phyloP scores from a whole-genome alignment of 1,140 invertebrate genomes.

The Trichonephila clavata region DNA sequence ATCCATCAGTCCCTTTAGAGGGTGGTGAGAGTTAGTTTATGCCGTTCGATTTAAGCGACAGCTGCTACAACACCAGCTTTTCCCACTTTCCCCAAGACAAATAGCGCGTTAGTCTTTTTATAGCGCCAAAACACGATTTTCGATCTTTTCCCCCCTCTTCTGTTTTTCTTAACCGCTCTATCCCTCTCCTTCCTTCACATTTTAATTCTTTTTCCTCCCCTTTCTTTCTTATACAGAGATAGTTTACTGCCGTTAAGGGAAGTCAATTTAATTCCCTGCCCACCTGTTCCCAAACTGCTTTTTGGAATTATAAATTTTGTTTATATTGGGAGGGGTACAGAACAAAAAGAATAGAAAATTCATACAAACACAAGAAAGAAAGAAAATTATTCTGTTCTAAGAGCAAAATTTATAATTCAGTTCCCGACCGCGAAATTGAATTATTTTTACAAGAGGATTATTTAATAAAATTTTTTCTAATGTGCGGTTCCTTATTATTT shows the following conservation, averaged over 20 bases:
- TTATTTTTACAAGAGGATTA: slow-evolving; percentile 24
- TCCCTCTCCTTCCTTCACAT: background rate
- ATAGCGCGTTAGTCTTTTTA: slow-evolving; percentile 45
- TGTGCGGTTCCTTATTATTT: background rate
- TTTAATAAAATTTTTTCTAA: background rate
- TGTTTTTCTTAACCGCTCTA: background rate
- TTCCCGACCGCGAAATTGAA: background rate
- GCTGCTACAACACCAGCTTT: background rate
- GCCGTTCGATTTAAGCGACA: slow-evolving; percentile 30
- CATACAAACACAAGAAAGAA: background rate
- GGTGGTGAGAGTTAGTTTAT: background rate
- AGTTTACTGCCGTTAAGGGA: slow-evolving; percentile 17
- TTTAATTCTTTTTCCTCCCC: background rate
- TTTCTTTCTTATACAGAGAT: background rate
- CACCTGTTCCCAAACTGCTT: slow-evolving; percentile 19
- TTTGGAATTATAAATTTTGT: slow-evolving; percentile 37
- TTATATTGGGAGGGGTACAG: background rate
- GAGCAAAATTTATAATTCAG: slow-evolving; percentile 38
- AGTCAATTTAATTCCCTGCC: slow-evolving; percentile 4
- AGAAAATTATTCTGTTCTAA: background rate
- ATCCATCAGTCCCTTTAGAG: background rate
- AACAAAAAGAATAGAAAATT: background rate
- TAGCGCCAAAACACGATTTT: slow-evolving; percentile 47
- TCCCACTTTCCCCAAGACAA: slow-evolving; percentile 30
- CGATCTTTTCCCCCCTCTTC: background rate